phyloP scores from a whole-genome alignment of 1,140 invertebrate genomes.

The Acromyrmex charruanus region DNA sequence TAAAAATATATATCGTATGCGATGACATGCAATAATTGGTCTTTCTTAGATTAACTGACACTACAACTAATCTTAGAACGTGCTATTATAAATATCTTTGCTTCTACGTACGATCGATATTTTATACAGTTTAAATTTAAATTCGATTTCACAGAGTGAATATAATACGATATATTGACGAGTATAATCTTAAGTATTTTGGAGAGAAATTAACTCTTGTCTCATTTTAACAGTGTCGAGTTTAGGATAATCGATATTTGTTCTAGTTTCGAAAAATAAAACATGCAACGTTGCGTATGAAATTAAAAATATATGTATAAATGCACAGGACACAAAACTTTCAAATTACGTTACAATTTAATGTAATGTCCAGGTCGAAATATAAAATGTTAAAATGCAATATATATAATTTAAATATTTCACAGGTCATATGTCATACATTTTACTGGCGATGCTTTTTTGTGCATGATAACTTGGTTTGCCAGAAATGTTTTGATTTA shows the following conservation, averaged over 20 bases:
- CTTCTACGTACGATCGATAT: background rate
- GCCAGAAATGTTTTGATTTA: conserved; percentile 41
- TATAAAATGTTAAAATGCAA: conserved; percentile 55
- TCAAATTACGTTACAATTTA: conserved; percentile 50
- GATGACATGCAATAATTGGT: background rate
- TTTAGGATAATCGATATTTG: conserved; percentile 30
- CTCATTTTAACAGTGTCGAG: background rate
- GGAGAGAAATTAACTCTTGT: background rate
- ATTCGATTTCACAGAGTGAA: background rate
- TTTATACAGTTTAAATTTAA: background rate
- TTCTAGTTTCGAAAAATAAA: conserved; percentile 16
- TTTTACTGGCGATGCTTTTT: conserved; percentile 22
- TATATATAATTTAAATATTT: conserved; percentile 58
- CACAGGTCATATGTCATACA: conserved; percentile 15
- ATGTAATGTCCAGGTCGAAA: conserved; percentile 20
- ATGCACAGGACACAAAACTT: background rate
- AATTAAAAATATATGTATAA: conserved; percentile 45
- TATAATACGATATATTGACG: background rate
- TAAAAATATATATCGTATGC: background rate
- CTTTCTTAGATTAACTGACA: background rate
- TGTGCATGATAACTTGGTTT: conserved; percentile 16
- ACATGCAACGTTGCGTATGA: background rate
- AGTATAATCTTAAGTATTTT: background rate
- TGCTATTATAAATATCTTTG: background rate
- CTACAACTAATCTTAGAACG: background rate